Conservation (phyloP, 64 coral and sea anemone genomes). For the Pocillopora damicornis region DNA sequence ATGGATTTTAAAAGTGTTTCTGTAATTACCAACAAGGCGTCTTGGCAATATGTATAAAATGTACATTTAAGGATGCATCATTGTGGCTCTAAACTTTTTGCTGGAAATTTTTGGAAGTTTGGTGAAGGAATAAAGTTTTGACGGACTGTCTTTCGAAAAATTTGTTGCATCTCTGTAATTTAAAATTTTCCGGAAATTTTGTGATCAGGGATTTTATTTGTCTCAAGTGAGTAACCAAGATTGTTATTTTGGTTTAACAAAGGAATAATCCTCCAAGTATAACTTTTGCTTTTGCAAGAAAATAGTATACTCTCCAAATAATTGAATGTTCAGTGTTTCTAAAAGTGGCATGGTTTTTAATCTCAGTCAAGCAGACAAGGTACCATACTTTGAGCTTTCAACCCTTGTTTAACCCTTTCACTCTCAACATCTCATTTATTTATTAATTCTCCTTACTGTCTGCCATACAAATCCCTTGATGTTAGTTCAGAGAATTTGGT, state of each 20-base stretch:
- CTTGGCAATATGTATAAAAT: not conserved
- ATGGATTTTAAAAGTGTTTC: not conserved
- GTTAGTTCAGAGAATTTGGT: too few species aligned
- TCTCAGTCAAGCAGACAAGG: not conserved
- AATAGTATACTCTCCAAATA: not conserved
- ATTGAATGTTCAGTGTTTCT: not conserved
- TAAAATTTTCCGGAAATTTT: too few species aligned
- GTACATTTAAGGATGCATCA: not conserved
- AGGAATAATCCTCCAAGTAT: not conserved
- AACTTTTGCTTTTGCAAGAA: not conserved
- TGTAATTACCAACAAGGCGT: not conserved
- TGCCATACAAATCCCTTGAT: too few species aligned
- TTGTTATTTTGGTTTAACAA: not conserved
- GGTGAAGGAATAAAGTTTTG: conserved; percentile 4
- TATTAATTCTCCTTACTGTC: too few species aligned
- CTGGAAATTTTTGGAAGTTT: not conserved
- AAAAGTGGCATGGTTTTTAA: not conserved
- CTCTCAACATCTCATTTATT: too few species aligned
- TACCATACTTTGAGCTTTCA: too few species aligned
- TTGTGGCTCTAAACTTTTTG: too few species aligned
- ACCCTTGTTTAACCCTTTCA: too few species aligned
- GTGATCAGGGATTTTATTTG: not conserved
- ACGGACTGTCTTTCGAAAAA: not conserved
- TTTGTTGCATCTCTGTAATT: not conserved
- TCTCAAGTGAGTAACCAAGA: not conserved